Base-by-base conservation (phyloP, 2,113 vertebrate species). In the Tympanuchus pallidicinctus region DNA sequence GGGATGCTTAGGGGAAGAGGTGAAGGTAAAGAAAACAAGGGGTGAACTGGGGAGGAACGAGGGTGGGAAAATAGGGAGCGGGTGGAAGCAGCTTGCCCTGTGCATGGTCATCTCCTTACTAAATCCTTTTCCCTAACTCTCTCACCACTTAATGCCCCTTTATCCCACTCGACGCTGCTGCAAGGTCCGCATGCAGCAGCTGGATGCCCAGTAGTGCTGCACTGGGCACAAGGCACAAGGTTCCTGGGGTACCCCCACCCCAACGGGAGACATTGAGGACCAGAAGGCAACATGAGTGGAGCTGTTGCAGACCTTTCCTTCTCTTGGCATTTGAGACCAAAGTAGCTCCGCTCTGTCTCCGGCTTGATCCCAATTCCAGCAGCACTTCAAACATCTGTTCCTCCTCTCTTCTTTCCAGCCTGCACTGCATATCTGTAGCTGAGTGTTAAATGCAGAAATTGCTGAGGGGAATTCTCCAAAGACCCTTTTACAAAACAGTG, bases 351-450 rank as follows among this genome's bases (percentile, higher is more conserved):
- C 30, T 81, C 54, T 61, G 8, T 45, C 6, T 8, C 6, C 85
- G 42, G n/a, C 13, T 57, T 0, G 0, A 2, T 73, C 64, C 80
- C 59, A n/a, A n/a, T 85, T 71, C 32, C 42, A 67, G 86, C 6
- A 40, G n/a, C 40, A 40, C 76, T 85, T 77, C 59, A 45, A 42
- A 18, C 21, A 64, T 36, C 56, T 10, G 3, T 2, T 64, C 32
- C 47, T 48, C 25, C 18, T 60, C 22, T 83, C 13, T 4, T 34
- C 28, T 79, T 70, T 54, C 8, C 70, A 56, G 25, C 66, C 72
- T 38, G 34, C 67, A 65, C n/a, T 2, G 0, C 0, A 0, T 7
- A 3, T 38, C 48, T 16, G 2, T 18, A 19, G 30, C 59, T 15
- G 67, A 34, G 5, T 52, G 13, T 57, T 52, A 89, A 69, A 61